Evolutionary conservation across 2,888 invertebrate species (phyloP), one percentile per base, ranked within the genome.

Genomic region (Pachycephus smyrnensis): DNA sequence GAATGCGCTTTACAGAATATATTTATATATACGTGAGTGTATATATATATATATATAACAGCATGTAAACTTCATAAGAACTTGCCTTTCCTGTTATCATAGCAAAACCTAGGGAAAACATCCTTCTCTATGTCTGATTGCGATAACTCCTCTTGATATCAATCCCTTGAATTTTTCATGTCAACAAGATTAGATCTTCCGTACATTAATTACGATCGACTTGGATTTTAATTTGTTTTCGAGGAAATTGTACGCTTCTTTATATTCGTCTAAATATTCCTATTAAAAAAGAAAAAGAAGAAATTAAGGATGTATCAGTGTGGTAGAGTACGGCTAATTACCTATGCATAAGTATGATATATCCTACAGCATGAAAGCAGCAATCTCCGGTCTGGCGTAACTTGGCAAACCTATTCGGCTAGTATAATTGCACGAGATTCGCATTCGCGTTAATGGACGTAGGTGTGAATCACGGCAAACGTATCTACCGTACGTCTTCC

Each of bases 391-490:
- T 23, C 40, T 55, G 40, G 23, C 40, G 40, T 23, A 55, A 55
- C 40, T 55, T 55, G 40, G 40, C 40, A 23, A 55, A 55, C 23
- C 40, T 55, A 55, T 55, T 55, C 40, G 40, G 40, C 6, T 55
- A 55, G 6, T 55, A 55, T 71, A 71, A 71, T 71, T 71, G 71
- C 33, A 71, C 71, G 71, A 71, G 31, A 71, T 31, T 71, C 31
- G 3, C 71, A 71, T 71, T 71, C 33, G 33, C 71, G 12, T 32
- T 71, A 71, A 71, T 30, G 71, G 71, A 71, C 12, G 71, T 33
- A 71, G 15, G 71, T 71, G 71, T 71, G 71, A 71, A 71, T 71
- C 71, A 30, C 71, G 15, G 71, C 15, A 32, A 6, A 15, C 31
- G 71, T 71, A 32, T 30, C 9, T 15, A 1, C 0, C 15, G 15